Evolutionary conservation across 1,140 invertebrate species (phyloP).

Genomic region (Drosophila simulans): DNA sequence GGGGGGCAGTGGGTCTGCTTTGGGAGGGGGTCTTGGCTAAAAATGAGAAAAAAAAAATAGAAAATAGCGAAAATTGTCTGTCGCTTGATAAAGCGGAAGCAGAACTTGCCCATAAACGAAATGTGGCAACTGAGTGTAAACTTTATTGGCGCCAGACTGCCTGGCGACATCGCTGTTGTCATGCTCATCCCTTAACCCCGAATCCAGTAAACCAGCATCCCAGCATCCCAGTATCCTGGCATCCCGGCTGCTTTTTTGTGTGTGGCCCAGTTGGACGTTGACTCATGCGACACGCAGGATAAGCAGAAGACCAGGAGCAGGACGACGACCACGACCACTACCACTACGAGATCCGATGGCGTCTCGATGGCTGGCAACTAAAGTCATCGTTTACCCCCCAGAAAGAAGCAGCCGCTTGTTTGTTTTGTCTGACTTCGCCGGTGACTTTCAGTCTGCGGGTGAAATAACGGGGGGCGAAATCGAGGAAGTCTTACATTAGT

Average conservation of each 20-base stretch:
- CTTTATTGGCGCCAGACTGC: conserved; percentile 83
- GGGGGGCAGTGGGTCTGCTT: neutral
- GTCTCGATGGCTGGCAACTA: conserved; percentile 70
- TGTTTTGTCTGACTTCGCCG: conserved; percentile 73
- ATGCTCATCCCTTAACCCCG: conserved; percentile 21
- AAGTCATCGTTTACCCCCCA: conserved; percentile 56
- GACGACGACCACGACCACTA: conserved; percentile 5
- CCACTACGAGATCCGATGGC: conserved; percentile 47
- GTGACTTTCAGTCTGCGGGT: conserved; percentile 35
- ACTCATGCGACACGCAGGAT: conserved; percentile 76
- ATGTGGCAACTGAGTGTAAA: conserved; percentile 83
- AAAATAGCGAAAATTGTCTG: conserved; percentile 82
- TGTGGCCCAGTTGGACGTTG: conserved; percentile 52
- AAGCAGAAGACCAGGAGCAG: conserved; percentile 1
- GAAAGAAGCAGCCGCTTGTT: conserved; percentile 58
- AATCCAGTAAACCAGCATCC: neutral
- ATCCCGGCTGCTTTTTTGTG: conserved; percentile 23
- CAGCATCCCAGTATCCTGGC: neutral
- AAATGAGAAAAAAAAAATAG: conserved; percentile 47
- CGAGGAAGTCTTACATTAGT: conserved; percentile 71
- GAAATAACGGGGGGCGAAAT: neutral
- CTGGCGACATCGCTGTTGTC: conserved; percentile 73
- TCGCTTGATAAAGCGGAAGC: conserved; percentile 82
- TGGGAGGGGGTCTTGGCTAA: neutral
- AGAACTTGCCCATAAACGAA: conserved; percentile 83